Conservation (phyloP, 2,797 vertebrate species). For the Antrozous pallidus region DNA sequence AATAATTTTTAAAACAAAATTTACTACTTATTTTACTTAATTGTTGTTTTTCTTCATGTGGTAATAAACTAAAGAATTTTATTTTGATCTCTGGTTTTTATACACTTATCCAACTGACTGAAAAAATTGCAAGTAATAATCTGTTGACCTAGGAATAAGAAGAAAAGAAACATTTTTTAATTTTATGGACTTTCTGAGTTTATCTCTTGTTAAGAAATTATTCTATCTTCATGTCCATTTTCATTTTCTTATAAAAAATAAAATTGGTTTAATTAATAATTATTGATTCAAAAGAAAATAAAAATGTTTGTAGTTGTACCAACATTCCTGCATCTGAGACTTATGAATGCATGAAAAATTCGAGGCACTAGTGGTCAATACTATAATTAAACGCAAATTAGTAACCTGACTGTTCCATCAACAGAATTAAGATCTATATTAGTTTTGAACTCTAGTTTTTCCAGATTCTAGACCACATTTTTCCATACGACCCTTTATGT, state of each 20-base stretch:
- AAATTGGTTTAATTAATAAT: not conserved
- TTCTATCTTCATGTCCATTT: slow-evolving; percentile 10
- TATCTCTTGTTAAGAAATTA: not conserved
- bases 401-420: not conserved
- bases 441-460: slow-evolving; percentile 14
- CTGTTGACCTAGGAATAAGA: not conserved
- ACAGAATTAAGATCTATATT: not conserved
- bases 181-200: not conserved
- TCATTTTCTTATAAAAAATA: not conserved
- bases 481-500: not conserved
- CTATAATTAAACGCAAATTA: not conserved
- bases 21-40: not conserved
- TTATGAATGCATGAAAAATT: not conserved
- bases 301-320: not conserved
- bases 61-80: not conserved
- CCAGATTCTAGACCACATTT: not conserved
- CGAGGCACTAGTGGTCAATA: not conserved
- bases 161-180: not conserved
- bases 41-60: not conserved
- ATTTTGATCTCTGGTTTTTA: slow-evolving; percentile 16
- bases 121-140: not conserved
- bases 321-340: not conserved
- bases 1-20: slow-evolving; percentile 29
- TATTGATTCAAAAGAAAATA: not conserved
- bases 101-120: not conserved